Evolutionary conservation across 2,888 invertebrate genomes (phyloP).

Genomic region (Drosophila vallismaia): DNA sequence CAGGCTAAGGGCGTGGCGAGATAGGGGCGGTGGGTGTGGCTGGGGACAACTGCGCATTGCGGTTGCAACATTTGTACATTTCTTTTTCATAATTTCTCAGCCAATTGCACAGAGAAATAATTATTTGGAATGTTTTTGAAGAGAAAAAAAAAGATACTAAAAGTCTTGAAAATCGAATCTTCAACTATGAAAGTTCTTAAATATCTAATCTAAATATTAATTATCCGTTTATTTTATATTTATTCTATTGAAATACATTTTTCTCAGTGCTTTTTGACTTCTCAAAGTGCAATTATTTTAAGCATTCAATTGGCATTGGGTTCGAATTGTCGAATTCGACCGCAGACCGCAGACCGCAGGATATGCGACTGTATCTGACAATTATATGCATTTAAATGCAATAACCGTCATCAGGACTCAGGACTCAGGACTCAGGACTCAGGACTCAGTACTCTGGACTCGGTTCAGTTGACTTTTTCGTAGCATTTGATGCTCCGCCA

Average conservation of each 20-base stretch:
- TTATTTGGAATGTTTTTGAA: too few species aligned
- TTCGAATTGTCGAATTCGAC: constrained; percentile 57
- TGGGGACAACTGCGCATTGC: constrained; percentile 72
- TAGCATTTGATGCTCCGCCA: constrained; percentile 52
- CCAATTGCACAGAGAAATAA: constrained; percentile 1
- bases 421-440: constrained; percentile 54
- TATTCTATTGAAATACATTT: not conserved
- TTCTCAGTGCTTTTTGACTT: constrained; percentile 16
- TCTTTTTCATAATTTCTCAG: constrained; percentile 38
- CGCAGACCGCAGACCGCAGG: constrained; percentile 78
- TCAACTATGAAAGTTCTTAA: too few species aligned
- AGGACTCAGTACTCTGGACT: constrained; percentile 16
- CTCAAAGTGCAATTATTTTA: constrained; percentile 70
- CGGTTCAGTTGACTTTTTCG: constrained; percentile 20
- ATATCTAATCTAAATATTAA: too few species aligned
- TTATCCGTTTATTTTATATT: too few species aligned
- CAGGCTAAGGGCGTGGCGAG: constrained; percentile 4
- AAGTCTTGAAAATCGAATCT: too few species aligned
- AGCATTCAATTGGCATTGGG: constrained; percentile 72
- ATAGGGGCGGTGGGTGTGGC: constrained; percentile 7
- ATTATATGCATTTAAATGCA: constrained; percentile 78
- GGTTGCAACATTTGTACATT: constrained; percentile 57
- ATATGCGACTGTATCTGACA: constrained; percentile 58
- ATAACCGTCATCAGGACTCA: constrained; percentile 76
- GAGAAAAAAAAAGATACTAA: too few species aligned